Evolutionary conservation across 1,140 invertebrate species (phyloP).

Genomic region (Hyles vespertilio): DNA sequence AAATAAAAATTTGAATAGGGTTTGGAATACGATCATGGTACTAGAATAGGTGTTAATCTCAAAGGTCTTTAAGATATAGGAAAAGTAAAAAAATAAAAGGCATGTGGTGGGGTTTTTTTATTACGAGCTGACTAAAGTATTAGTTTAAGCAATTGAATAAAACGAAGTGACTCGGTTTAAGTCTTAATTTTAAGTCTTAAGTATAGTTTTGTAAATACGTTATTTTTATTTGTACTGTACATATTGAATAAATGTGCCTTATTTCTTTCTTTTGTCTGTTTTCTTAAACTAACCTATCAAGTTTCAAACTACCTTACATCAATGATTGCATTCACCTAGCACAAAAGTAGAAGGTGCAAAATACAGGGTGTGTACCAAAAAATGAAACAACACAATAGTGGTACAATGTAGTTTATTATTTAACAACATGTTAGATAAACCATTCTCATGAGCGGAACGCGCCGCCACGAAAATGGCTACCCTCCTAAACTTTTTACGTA

Average conservation of each 20-base stretch:
- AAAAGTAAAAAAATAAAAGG: too few relatives aligned
- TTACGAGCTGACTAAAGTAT: too few relatives aligned
- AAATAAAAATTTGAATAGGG: conserved; percentile 49
- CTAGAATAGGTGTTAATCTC: conserved; percentile 33
- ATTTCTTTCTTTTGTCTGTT: conserved; percentile 5
- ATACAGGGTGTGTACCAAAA: conserved; percentile 1
- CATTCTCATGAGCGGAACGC: conserved; percentile 63
- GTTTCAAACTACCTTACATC: too few relatives aligned
- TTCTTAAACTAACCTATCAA: not conserved
- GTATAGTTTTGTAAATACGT: too few relatives aligned
- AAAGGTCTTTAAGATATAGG: not conserved
- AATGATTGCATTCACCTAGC: too few relatives aligned
- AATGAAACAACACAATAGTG: conserved; percentile 61
- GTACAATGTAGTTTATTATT: conserved; percentile 77
- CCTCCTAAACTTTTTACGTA: conserved; percentile 73
- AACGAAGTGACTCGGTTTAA: too few relatives aligned
- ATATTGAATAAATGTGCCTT: not conserved
- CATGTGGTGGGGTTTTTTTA: too few relatives aligned
- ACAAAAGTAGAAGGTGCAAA: too few relatives aligned
- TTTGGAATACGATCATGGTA: conserved; percentile 46
- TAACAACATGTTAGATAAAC: conserved; percentile 75
- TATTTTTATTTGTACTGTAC: too few relatives aligned
- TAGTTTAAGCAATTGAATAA: too few relatives aligned
- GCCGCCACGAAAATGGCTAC: conserved; percentile 69
- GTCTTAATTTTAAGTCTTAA: too few relatives aligned